phyloP scores from a whole-genome alignment of 2,113 vertebrate genomes.

The Ovis canadensis region DNA sequence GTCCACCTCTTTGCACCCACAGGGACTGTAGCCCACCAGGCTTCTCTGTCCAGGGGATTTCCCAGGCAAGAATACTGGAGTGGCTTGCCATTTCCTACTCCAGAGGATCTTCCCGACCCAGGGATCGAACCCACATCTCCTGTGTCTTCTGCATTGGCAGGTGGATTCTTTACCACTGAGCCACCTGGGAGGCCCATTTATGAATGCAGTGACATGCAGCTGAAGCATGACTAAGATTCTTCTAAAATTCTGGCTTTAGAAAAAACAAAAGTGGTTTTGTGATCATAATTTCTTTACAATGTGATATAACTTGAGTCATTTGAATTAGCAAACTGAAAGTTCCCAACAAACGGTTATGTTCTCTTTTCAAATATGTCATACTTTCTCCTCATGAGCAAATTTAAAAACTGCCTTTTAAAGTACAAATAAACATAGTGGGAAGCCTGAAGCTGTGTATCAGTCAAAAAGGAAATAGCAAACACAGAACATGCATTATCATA shows the following conservation, averaged over 20 bases:
- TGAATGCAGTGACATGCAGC: neutral
- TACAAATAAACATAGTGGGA: neutral
- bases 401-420: slow-evolving; percentile 10
- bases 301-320: neutral
- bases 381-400: neutral
- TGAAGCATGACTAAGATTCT: neutral
- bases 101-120: neutral
- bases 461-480: neutral
- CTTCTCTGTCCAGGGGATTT: neutral
- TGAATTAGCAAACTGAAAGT: slow-evolving; percentile 25
- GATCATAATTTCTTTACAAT: neutral
- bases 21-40: neutral
- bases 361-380: neutral
- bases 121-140: neutral
- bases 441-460: neutral
- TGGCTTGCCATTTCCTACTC: neutral
- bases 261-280: neutral
- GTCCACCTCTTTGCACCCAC: neutral
- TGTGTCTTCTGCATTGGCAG: neutral
- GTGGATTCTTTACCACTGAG: neutral
- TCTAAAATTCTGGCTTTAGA: neutral
- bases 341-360: neutral
- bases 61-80: neutral
- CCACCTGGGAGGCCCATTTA: neutral
- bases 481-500: neutral